phyloP scores from a whole-genome alignment of 1,140 invertebrate genomes.

The Hycleus cichorii region DNA sequence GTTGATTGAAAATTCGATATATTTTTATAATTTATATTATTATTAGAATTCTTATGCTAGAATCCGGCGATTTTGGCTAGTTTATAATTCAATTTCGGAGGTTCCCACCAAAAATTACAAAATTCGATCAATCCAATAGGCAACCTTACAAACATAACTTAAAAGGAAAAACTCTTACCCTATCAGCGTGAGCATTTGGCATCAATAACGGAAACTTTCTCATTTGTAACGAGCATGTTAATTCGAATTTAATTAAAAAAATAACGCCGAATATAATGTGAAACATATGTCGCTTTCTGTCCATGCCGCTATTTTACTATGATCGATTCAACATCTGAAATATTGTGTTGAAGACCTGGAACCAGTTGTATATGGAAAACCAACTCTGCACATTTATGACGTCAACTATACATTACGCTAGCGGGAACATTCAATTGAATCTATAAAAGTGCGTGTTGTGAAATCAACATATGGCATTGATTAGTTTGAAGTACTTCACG shows the following conservation, averaged over 20 bases:
- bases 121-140: neutral
- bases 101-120: slow-evolving; percentile 1
- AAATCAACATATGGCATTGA: slow-evolving; percentile 1
- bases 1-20: neutral
- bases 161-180: slow-evolving; percentile 44
- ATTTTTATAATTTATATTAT: neutral
- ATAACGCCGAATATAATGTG: slow-evolving; percentile 17
- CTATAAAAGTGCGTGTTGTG: neutral
- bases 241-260: slow-evolving; percentile 11
- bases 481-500: too few relatives aligned
- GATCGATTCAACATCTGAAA: too few relatives aligned
- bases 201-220: slow-evolving; percentile 58
- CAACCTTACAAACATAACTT: slow-evolving; percentile 16
- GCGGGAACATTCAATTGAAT: slow-evolving; percentile 6
- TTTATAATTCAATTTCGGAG: too few relatives aligned
- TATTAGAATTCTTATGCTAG: too few relatives aligned
- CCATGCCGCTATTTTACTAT: slow-evolving; percentile 20
- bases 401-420: neutral
- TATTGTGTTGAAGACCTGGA: too few relatives aligned
- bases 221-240: slow-evolving; percentile 28
- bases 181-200: slow-evolving; percentile 61
- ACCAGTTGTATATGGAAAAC: slow-evolving; percentile 1
- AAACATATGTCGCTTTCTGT: slow-evolving; percentile 25
- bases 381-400: slow-evolving; percentile 6
- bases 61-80: too few relatives aligned